These are phyloP conservation scores for Globicephala melas DNA, from an alignment of 2,113 vertebrate genomes.

Conservation along the genomic window DNA sequence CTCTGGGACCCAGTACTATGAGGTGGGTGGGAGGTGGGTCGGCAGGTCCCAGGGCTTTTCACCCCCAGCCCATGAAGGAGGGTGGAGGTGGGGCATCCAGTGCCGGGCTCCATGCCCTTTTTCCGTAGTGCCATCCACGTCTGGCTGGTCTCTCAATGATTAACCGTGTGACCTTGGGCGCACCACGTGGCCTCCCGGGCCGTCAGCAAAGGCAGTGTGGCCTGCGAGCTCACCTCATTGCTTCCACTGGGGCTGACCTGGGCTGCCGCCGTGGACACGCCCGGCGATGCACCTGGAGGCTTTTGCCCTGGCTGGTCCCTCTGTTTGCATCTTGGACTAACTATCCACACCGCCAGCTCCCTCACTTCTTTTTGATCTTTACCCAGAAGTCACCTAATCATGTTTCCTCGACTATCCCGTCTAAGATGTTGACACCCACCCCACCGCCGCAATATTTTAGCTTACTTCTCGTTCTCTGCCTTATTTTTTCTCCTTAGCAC, in stretches of 20 bases:
- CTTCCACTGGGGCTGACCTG: neutral
- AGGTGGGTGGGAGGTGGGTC: accelerated
- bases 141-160: neutral
- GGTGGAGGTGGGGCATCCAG: neutral
- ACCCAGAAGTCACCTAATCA: neutral
- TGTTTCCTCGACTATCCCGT: neutral
- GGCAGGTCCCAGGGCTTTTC: neutral
- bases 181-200: accelerated
- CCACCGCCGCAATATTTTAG: accelerated
- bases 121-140: accelerated
- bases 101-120: neutral
- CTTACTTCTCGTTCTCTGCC: neutral
- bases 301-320: neutral
- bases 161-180: neutral
- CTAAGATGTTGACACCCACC: neutral
- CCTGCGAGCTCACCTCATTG: neutral
- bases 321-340: accelerated
- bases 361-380: neutral
- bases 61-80: neutral
- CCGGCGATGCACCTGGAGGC: accelerated
- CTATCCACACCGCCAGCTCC: accelerated
- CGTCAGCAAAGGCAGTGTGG: neutral
- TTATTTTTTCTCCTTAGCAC: neutral
- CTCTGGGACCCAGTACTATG: accelerated
- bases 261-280: neutral